phyloP scores from a whole-genome alignment of 2,797 vertebrate species.

The Scolopax bukidnonensis region DNA sequence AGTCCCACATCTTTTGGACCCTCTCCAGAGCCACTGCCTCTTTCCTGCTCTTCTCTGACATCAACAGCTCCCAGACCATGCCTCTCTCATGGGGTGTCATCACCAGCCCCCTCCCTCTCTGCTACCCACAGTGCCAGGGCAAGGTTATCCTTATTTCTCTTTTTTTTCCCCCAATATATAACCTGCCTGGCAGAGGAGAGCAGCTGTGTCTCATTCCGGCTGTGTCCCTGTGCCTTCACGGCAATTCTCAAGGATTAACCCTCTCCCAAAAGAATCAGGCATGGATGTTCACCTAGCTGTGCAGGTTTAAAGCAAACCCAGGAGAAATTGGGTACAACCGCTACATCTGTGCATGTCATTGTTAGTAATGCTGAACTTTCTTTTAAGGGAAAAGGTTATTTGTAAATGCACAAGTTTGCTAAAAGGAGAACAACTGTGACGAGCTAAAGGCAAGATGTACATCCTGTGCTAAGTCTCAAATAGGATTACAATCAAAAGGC shows the following conservation, averaged over 20 bases:
- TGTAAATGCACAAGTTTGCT: neutral
- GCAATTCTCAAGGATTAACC: neutral
- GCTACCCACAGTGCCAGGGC: neutral
- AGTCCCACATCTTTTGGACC: neutral
- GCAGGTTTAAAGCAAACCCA: neutral
- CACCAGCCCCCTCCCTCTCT: neutral
- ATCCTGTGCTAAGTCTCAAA: neutral
- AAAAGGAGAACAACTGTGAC: neutral
- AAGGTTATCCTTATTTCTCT: neutral
- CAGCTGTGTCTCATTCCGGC: neutral
- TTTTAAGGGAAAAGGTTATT: neutral
- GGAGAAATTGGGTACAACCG: neutral
- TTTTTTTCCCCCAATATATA: neutral
- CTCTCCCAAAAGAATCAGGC: neutral
- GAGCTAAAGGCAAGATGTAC: neutral
- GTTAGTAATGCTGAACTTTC: neutral
- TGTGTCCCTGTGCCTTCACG: neutral
- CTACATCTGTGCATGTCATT: neutral
- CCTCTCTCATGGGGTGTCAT: neutral
- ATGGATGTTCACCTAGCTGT: neutral
- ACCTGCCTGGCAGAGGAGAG: neutral
- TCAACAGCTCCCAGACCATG: neutral
- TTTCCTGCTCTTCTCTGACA: neutral
- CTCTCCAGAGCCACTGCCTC: neutral
- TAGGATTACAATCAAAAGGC: neutral